Evolutionary conservation across 2,888 invertebrate species (phyloP), one percentile per base, ranked within the genome.

Genomic region (Galeopsomyia nigrocyanea): DNA sequence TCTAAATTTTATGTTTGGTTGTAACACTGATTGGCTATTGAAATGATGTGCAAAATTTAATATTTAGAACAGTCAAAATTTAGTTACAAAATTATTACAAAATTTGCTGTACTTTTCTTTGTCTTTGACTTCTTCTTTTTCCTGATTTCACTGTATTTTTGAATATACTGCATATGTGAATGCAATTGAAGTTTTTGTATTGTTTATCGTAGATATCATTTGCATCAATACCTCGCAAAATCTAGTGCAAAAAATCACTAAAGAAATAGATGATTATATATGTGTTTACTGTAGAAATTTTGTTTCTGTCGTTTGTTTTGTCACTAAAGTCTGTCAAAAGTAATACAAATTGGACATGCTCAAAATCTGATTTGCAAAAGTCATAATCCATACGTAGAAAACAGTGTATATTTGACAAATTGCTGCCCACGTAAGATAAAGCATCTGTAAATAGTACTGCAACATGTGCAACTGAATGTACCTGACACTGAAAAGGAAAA

Each of bases 1-100:
- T 76, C 65, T 64, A 82, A 82, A 82, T 78, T 78, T 75, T 57
- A 47, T 60, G 16, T 72, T 71, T 73, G 17, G 47, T 62, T 73
- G 39, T 60, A 68, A 31, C 58, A 62, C 26, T 55, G 47, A 46
- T 31, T 16, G 39, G 39, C 39, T 39, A 39, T 39, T 39, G 39
- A 39, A 39, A 39, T 39, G 39, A 39, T 39, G 39, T 39, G 55
- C 49, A 58, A 67, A 50, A 49, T 69, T 69, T 49, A 31, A 56
- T 46, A 16, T 31, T 60, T 61, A 58, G 51, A 67, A 68, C 61
- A 65, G 51, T 67, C 71, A 71, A 76, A 74, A 76, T 75, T 74
- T 19, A 39, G 16, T 58, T 26, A 51, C 65, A 64, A 74, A 71
- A 60, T 68, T 74, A 69, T 63, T 46, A 47, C 71, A 69, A 73